Evolutionary conservation across 1,140 invertebrate species (phyloP), one percentile per base, ranked within the genome.

Genomic region (Planococcus citri): DNA sequence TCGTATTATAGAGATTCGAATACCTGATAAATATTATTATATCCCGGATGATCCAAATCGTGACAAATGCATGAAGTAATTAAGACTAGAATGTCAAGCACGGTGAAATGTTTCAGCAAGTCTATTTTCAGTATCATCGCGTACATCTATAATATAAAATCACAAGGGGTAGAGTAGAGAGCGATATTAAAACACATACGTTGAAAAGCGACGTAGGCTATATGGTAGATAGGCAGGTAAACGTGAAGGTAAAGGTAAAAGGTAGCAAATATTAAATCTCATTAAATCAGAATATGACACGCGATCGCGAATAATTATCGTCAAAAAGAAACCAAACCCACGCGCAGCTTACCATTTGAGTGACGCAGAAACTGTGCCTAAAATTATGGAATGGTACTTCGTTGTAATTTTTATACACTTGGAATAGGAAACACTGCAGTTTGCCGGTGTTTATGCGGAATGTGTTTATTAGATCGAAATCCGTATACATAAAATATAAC

Each of bases 301-400:
- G 57, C 57, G n/a, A 60, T 60, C 57, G n/a, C 22, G 57, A 6
- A 17, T 6, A 60, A 21, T 60, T 60, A 21, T 60, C 57, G 29
- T 33, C 29, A 33, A 12, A 6, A 33, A 12, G 29, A 6, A 6
- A 33, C 29, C 41, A 3, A 2, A 14, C 3, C 41, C 41, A 17
- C 41, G 10, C 17, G 6, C 2, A 1, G 17, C 84, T 86, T 81
- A 92, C 90, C 91, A 94, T 94, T 82, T 94, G 91, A 57, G 90
- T 86, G 64, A 94, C 91, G 80, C 89, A 92, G 79, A 94, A 94
- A 76, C 89, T 91, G 76, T 94, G 91, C 64, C 90, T 83, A 79
- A 93, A 93, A 80, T 93, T 93, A 77, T 94, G 91, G 80, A 93
- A 94, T 60, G 91, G 91, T 75, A 92, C 90, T 78, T 91, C 89